Evolutionary conservation across 2,113 vertebrate species (phyloP).

Genomic region (Zosterops lateralis): DNA sequence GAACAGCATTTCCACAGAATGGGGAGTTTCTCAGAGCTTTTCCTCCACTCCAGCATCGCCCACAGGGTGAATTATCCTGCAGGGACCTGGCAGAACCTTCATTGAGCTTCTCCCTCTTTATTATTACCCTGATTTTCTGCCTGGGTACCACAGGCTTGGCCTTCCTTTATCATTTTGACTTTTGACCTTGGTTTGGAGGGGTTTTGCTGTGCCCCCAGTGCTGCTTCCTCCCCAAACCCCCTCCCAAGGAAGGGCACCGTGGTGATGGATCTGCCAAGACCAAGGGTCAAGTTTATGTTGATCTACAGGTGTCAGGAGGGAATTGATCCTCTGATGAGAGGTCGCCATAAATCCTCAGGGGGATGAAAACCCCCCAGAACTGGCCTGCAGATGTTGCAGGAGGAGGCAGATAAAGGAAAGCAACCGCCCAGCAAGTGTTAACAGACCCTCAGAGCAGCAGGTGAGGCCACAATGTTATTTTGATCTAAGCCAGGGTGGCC

Average conservation of each 20-base stretch:
- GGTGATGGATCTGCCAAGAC: constrained; percentile 55
- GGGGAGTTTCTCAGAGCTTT: background rate
- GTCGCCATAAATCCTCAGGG: constrained; percentile 44
- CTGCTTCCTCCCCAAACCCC: background rate
- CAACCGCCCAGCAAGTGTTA: background rate
- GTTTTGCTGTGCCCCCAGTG: background rate
- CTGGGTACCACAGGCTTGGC: accelerated
- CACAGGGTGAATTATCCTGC: accelerated
- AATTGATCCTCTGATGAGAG: constrained; percentile 54
- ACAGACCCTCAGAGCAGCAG: background rate
- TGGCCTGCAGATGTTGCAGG: constrained; percentile 27
- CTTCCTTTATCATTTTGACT: constrained; percentile 54
- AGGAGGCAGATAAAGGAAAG: constrained; percentile 23
- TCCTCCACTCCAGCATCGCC: background rate
- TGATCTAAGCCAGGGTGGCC: background rate
- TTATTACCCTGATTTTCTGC: background rate
- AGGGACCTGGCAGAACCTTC: background rate
- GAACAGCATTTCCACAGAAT: accelerated
- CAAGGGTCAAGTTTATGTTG: constrained; percentile 73
- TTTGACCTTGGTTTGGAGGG: constrained; percentile 15
- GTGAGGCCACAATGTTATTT: background rate
- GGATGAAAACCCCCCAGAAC: constrained; percentile 6
- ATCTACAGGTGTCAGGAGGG: constrained; percentile 52
- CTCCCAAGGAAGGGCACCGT: background rate
- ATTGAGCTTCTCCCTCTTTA: accelerated